A percentile compares a stretch with the other conserved stretches of the same genome.
Evolutionary conservation across 1,140 invertebrate species (phyloP).

Genomic region (Drosophila athabasca): DNA sequence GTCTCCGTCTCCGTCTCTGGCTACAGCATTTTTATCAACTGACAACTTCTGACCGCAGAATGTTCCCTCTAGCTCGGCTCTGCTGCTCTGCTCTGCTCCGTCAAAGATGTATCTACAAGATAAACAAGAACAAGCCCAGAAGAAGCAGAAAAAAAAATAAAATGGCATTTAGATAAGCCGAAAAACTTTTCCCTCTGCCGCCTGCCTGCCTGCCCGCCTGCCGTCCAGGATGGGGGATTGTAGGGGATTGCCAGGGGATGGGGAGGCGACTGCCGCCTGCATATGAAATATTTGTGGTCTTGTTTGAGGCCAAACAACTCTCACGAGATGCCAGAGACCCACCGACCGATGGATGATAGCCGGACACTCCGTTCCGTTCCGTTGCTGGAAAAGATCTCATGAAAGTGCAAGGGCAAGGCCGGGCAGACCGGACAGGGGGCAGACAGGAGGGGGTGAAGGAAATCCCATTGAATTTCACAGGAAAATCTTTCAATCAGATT

Average conservation of each 20-base stretch:
- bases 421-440: no score
- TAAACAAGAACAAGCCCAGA: constrained; percentile 30
- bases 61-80: neutral
- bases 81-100: neutral
- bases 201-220: neutral
- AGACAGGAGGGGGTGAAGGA: neutral
- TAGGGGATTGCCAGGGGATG: neutral
- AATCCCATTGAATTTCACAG: neutral
- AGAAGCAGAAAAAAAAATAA: constrained; percentile 43
- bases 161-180: constrained; percentile 76
- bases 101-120: constrained; percentile 39
- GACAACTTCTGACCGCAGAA: constrained; percentile 53
- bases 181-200: constrained; percentile 37
- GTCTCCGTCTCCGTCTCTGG: neutral
- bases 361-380: no score
- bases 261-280: neutral
- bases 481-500: no score
- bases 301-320: neutral
- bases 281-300: constrained; percentile 15
- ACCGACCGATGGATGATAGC: no score
- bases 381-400: no score
- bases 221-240: neutral
- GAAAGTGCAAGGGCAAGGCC: no score
- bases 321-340: neutral
- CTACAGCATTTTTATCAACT: constrained; percentile 50